phyloP scores from a whole-genome alignment of 2,113 vertebrate genomes.

The Microtus ochrogaster region DNA sequence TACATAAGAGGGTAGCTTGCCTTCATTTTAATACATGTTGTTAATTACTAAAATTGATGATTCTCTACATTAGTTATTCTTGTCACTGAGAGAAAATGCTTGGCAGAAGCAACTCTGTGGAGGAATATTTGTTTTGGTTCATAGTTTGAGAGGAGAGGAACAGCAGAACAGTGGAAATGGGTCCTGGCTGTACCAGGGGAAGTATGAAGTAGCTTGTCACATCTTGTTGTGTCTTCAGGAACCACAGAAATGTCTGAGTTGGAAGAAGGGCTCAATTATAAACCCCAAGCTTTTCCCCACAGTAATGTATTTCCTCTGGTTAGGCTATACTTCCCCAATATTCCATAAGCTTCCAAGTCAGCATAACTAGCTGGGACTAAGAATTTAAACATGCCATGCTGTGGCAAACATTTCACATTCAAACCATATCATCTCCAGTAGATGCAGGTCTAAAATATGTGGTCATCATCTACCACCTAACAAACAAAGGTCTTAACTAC shows the following conservation, averaged over 20 bases:
- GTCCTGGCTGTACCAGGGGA: background rate
- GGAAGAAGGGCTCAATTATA: background rate
- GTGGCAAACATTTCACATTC: background rate
- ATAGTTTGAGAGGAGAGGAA: background rate
- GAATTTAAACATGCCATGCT: background rate
- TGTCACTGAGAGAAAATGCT: background rate
- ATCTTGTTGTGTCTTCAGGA: background rate
- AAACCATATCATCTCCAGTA: background rate
- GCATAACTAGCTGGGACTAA: background rate
- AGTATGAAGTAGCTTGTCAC: background rate
- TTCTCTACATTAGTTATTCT: background rate
- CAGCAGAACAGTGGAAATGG: background rate
- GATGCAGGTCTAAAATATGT: background rate
- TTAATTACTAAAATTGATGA: background rate
- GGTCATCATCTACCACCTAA: background rate
- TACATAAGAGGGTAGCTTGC: background rate
- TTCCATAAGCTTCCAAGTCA: background rate
- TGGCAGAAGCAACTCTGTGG: background rate
- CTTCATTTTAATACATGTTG: background rate
- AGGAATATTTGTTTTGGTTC: background rate
- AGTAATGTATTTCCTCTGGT: background rate
- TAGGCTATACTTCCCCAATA: background rate
- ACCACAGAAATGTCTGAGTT: background rate
- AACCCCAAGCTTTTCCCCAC: background rate
- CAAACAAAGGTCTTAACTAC: background rate